Evolutionary conservation across 2,113 vertebrate genomes (phyloP).

Genomic region (Corapipo altera): DNA sequence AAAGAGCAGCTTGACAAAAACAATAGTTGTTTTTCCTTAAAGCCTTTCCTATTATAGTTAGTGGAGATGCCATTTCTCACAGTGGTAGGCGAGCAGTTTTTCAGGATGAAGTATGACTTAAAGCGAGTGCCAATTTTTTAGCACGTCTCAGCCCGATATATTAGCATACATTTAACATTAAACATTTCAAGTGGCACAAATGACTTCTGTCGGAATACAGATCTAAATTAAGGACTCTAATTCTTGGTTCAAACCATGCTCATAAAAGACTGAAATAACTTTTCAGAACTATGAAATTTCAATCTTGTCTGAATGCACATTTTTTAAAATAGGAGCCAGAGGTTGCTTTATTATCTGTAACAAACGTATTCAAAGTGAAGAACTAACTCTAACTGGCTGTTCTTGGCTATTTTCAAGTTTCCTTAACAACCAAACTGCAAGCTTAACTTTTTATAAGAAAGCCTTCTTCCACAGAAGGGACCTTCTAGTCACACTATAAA

Average conservation of each 20-base stretch:
- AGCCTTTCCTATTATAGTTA: not conserved
- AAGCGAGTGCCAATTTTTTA: not conserved
- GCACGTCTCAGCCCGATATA: not conserved
- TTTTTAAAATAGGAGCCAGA: not conserved
- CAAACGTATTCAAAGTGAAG: not conserved
- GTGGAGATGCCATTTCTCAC: not conserved
- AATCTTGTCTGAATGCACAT: not conserved
- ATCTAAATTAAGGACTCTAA: not conserved
- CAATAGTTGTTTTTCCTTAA: not conserved
- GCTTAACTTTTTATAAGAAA: not conserved
- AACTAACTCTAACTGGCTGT: not conserved
- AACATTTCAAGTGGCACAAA: not conserved
- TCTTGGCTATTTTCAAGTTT: slow-evolving; percentile 1
- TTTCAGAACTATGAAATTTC: not conserved
- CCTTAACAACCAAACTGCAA: not conserved
- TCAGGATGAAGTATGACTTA: not conserved
- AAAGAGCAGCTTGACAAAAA: not conserved
- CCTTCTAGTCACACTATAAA: not conserved
- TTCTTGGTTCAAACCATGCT: not conserved
- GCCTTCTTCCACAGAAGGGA: not conserved
- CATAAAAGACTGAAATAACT: not conserved
- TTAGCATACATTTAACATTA: not conserved
- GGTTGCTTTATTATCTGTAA: not conserved
- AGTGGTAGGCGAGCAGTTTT: not conserved
- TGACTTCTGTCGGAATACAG: not conserved